Evolutionary conservation across 2,113 vertebrate genomes (phyloP).

Genomic region (Rhea americana): DNA sequence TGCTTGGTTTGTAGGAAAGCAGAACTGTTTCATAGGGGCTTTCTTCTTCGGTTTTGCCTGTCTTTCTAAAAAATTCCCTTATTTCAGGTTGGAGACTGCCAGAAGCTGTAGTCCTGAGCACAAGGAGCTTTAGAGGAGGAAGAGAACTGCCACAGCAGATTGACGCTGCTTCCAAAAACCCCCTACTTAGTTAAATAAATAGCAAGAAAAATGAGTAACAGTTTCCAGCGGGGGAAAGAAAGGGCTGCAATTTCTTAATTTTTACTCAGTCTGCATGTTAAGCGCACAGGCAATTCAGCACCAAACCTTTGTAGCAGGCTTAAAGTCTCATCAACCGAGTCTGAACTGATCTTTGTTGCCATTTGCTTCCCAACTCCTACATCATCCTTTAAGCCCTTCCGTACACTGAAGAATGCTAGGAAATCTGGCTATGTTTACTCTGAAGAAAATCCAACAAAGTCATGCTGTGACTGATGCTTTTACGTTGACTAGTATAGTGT

Average conservation of each 20-base stretch:
- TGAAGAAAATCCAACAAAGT: slow-evolving; percentile 12
- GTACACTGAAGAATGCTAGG: background rate
- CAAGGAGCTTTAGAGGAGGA: slow-evolving; percentile 1
- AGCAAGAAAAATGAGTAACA: background rate
- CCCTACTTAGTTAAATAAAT: background rate
- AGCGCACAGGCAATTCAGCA: background rate
- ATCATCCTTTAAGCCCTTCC: background rate
- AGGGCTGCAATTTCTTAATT: background rate
- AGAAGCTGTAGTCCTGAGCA: background rate
- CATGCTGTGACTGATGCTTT: slow-evolving; percentile 23
- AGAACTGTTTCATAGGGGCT: background rate
- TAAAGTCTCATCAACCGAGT: background rate
- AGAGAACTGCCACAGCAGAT: background rate
- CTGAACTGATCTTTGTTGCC: background rate
- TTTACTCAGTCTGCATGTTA: background rate
- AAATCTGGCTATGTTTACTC: slow-evolving; percentile 19
- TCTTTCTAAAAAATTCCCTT: background rate
- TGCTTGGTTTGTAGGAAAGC: background rate
- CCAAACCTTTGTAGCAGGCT: background rate
- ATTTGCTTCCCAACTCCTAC: background rate
- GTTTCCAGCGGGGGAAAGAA: background rate
- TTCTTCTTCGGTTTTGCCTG: background rate
- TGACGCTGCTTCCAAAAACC: background rate
- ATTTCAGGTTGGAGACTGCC: background rate
- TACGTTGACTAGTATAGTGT: background rate